phyloP scores from a whole-genome alignment of 2,888 invertebrate genomes.

The Andrena haemorrhoa region DNA sequence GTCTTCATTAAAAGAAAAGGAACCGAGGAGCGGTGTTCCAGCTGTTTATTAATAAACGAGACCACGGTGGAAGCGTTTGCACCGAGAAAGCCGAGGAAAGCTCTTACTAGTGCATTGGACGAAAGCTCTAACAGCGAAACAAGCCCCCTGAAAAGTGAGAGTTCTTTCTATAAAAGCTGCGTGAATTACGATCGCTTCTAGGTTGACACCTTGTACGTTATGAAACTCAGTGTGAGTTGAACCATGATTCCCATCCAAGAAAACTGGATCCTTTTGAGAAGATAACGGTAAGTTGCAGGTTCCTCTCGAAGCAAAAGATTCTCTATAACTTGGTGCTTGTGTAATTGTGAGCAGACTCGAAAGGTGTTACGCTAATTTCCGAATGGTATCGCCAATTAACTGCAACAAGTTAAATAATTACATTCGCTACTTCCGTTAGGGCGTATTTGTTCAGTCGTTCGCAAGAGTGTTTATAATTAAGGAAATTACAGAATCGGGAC shows the following conservation, averaged over 20 bases:
- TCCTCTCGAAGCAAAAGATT: background rate
- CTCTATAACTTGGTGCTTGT: background rate
- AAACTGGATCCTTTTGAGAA: background rate
- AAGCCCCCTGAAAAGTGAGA: no score
- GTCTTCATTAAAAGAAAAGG: conserved; percentile 50
- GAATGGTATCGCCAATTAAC: conserved; percentile 27
- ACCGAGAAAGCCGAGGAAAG: conserved; percentile 7
- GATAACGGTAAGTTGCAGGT: background rate
- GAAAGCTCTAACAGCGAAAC: background rate
- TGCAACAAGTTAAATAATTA: conserved; percentile 19
- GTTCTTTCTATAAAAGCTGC: no score
- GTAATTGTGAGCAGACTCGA: conserved; percentile 2
- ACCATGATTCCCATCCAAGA: background rate
- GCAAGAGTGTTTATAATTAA: conserved; percentile 17
- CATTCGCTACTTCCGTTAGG: conserved; percentile 8
- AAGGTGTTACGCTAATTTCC: background rate
- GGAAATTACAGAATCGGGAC: conserved; percentile 23
- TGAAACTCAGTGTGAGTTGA: background rate
- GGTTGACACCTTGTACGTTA: no score
- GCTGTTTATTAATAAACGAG: conserved; percentile 69
- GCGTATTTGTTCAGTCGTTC: conserved; percentile 8
- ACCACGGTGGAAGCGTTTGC: conserved; percentile 10
- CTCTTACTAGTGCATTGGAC: conserved; percentile 4
- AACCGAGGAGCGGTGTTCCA: conserved; percentile 17
- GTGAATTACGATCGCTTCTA: no score